Evolutionary conservation across 23 tunicate species (phyloP).

Genomic region (Clavelina lepadiformis): DNA sequence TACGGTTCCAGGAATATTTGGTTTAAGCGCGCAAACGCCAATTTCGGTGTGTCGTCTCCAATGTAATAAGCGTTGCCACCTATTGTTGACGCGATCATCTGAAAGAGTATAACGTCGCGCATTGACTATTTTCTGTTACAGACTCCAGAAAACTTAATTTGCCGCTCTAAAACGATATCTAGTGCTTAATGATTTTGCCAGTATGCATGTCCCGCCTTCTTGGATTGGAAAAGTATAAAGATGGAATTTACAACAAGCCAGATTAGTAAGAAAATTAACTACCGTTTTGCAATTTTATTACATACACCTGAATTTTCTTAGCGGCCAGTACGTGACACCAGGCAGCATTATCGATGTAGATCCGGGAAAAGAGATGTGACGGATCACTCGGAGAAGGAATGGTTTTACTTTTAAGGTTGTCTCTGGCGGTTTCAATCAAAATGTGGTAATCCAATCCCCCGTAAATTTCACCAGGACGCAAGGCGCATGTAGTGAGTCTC

Average conservation of each 20-base stretch:
- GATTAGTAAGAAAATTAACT: not conserved
- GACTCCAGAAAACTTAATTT: no score
- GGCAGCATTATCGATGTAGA: conserved; percentile 18
- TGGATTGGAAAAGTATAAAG: no score
- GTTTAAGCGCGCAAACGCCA: conserved; percentile 7
- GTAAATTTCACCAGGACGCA: conserved; percentile 22
- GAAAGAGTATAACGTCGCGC: no score
- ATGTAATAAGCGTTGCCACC: conserved; percentile 27
- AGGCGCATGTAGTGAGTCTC: conserved; percentile 18
- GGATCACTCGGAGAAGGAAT: not conserved
- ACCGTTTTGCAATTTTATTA: not conserved
- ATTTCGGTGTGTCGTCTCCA: conserved; percentile 23
- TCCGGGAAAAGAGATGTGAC: not conserved
- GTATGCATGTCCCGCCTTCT: no score
- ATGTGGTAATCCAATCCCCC: conserved; percentile 6
- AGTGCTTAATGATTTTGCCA: no score
- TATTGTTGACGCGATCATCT: not conserved
- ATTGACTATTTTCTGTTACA: no score
- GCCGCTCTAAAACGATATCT: no score
- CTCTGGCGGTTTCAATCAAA: not conserved
- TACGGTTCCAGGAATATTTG: not conserved
- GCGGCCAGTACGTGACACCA: conserved; percentile 32
- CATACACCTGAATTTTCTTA: conserved; percentile 15
- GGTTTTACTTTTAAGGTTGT: not conserved
- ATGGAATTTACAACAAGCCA: not conserved